Evolutionary conservation across 2,888 invertebrate species (phyloP).

Genomic region (Serripes groenlandicus): DNA sequence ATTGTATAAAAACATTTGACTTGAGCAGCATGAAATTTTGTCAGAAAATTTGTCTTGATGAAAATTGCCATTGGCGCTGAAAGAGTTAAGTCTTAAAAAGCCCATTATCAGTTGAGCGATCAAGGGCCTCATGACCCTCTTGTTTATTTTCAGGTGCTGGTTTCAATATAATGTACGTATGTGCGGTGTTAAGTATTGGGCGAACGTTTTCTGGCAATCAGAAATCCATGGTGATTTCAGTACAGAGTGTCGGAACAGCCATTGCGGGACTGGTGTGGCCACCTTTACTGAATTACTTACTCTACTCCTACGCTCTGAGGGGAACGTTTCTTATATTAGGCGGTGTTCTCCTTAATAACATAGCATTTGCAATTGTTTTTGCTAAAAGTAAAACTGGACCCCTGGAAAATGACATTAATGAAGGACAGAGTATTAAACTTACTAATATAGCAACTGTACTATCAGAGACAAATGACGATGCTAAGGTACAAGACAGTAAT

Average conservation of each 20-base stretch:
- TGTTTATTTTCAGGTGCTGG: constrained; percentile 14
- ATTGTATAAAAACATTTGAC: no score
- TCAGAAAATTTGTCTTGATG: no score
- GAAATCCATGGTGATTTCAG: background rate
- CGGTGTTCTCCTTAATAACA: constrained; percentile 1
- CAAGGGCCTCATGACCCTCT: no score
- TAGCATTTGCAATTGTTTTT: constrained; percentile 1
- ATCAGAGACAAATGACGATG: background rate
- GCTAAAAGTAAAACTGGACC: background rate
- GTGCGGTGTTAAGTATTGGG: background rate
- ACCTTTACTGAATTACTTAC: background rate
- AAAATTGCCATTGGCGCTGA: no score
- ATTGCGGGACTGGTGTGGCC: constrained; percentile 4
- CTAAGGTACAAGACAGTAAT: background rate
- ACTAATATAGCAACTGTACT: background rate
- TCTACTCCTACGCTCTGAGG: background rate
- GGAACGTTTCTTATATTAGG: constrained; percentile 27
- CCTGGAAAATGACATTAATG: background rate
- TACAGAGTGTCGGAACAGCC: background rate
- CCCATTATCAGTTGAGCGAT: no score
- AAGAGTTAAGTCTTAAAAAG: no score
- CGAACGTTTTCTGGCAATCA: background rate
- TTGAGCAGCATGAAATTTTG: no score
- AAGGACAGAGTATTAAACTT: background rate
- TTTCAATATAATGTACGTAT: background rate